phyloP scores from a whole-genome alignment of 2,797 vertebrate genomes.

The Chromis chromis region DNA sequence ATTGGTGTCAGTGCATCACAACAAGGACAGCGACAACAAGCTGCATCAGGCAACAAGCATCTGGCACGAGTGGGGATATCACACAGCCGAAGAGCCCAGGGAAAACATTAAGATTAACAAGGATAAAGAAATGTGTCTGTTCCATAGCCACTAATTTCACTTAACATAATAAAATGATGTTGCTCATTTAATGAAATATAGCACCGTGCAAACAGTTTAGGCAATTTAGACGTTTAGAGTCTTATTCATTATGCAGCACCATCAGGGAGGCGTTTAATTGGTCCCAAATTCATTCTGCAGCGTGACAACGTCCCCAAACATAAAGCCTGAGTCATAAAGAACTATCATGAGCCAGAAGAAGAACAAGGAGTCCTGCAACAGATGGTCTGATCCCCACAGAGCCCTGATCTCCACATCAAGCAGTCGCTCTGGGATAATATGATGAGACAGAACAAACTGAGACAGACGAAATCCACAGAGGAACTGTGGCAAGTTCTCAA shows the following conservation, averaged over 20 bases:
- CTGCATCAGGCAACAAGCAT: too few species aligned
- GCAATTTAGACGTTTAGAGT: too few species aligned
- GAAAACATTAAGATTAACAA: too few species aligned
- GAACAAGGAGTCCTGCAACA: conserved; percentile 6
- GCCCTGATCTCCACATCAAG: not conserved
- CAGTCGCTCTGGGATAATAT: not conserved
- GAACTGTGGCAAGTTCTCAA: not conserved
- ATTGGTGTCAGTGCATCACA: not conserved
- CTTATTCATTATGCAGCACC: too few species aligned
- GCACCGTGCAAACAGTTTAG: too few species aligned
- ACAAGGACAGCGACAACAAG: too few species aligned
- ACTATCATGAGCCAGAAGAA: not conserved
- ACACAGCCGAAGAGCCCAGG: too few species aligned
- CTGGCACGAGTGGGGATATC: too few species aligned
- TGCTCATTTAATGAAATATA: not conserved
- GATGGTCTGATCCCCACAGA: conserved; percentile 8
- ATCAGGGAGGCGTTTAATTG: too few species aligned
- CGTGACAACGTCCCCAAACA: not conserved
- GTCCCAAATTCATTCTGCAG: not conserved
- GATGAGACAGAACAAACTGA: not conserved
- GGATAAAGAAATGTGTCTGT: too few species aligned
- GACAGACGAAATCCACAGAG: too few species aligned
- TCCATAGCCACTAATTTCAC: not conserved
- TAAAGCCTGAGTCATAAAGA: conserved; percentile 8
- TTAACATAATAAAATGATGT: not conserved